Percentiles rank a stretch among this genome's conserved stretches.
Evolutionary conservation across 2,113 vertebrate genomes (phyloP).

Genomic region (Gopherus evgoodei): DNA sequence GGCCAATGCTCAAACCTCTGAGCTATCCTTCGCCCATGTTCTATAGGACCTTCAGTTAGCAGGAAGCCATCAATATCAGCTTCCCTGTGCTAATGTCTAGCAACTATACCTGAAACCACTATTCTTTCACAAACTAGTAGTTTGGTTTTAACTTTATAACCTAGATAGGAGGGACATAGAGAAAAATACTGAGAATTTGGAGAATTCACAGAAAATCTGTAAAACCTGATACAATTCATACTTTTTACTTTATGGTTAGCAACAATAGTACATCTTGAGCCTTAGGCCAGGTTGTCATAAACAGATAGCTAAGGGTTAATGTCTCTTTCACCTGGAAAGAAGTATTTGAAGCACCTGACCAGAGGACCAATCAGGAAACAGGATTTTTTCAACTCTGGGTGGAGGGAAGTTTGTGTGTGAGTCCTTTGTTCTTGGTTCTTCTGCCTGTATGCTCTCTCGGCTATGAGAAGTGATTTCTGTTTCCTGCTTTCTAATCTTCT

Average conservation of each 20-base stretch:
- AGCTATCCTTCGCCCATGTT: background rate
- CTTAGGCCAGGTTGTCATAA: too few species aligned
- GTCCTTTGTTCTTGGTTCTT: too few species aligned
- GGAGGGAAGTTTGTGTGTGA: too few species aligned
- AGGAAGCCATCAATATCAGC: background rate
- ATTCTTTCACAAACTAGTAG: conserved; percentile 16
- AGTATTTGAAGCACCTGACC: too few species aligned
- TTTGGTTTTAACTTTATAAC: conserved; percentile 8
- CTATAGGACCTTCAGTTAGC: conserved; percentile 17
- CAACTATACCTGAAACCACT: conserved; percentile 13
- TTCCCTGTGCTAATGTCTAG: background rate
- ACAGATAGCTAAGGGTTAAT: too few species aligned
- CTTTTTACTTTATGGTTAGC: background rate
- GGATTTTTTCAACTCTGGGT: too few species aligned
- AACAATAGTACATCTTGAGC: background rate
- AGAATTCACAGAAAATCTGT: background rate
- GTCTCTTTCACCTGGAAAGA: too few species aligned
- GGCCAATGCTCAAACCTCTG: too few species aligned
- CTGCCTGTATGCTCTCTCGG: too few species aligned
- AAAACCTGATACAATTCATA: background rate
- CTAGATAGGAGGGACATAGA: background rate
- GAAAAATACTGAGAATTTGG: background rate
- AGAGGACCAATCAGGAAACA: too few species aligned
- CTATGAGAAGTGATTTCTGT: too few species aligned
- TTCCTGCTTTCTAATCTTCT: too few species aligned